phyloP scores from a whole-genome alignment of 2,113 vertebrate genomes.

The Takifugu flavidus region DNA sequence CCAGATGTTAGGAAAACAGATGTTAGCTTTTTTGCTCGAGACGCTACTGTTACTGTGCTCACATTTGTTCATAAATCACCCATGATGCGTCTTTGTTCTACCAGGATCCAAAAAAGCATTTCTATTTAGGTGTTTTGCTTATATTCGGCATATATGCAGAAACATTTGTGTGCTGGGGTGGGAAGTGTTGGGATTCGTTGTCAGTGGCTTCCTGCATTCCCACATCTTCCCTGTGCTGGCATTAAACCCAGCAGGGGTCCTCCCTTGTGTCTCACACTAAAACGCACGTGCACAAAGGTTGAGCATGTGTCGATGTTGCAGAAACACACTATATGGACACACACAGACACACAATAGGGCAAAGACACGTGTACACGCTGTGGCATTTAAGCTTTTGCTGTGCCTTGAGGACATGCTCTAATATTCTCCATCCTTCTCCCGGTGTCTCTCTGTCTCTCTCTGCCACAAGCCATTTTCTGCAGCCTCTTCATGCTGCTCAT shows the following conservation, averaged over 20 bases:
- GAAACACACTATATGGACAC: background rate
- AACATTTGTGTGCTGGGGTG: too few species aligned
- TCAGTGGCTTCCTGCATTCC: slow-evolving; percentile 42
- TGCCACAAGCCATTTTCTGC: slow-evolving; percentile 59
- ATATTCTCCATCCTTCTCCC: slow-evolving; percentile 48
- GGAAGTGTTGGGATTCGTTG: background rate
- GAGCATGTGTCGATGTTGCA: slow-evolving; percentile 23
- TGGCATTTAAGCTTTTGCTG: slow-evolving; percentile 66
- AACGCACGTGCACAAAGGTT: slow-evolving; percentile 24
- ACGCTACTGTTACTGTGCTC: too few species aligned
- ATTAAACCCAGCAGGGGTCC: slow-evolving; percentile 50
- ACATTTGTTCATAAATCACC: too few species aligned
- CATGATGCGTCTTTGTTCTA: too few species aligned
- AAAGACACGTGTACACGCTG: slow-evolving; percentile 30
- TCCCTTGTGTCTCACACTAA: slow-evolving; percentile 30
- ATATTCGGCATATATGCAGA: too few species aligned
- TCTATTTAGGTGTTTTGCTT: too few species aligned
- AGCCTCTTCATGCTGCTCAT: slow-evolving; percentile 48
- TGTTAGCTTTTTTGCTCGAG: too few species aligned
- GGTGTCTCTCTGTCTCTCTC: slow-evolving; percentile 28
- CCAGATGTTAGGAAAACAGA: too few species aligned
- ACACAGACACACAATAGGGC: slow-evolving; percentile 16
- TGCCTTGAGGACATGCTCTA: slow-evolving; percentile 65
- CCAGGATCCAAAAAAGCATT: too few species aligned
- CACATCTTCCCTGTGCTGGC: slow-evolving; percentile 47